These are phyloP conservation scores for Muschampia plurimacula DNA, from an alignment of 2,888 invertebrate species.

Conservation along the genomic window DNA sequence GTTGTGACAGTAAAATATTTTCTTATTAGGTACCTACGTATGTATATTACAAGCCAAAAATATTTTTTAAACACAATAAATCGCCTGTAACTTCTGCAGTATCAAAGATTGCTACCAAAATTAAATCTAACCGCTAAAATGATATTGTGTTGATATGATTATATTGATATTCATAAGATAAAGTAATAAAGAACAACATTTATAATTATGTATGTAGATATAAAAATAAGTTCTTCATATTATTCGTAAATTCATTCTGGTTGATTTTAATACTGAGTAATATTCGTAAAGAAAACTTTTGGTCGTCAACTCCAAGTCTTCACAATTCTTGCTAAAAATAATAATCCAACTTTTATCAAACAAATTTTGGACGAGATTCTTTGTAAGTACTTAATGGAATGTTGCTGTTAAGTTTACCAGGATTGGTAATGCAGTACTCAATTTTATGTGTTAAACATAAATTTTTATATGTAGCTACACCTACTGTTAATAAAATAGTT, in stretches of 20 bases:
- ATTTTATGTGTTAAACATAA: too few species aligned
- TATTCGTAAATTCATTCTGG: background rate
- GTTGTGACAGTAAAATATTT: too few species aligned
- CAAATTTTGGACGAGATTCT: background rate
- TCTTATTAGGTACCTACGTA: too few species aligned
- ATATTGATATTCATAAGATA: background rate
- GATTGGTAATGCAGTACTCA: background rate
- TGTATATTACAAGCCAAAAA: too few species aligned
- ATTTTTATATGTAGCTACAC: too few species aligned
- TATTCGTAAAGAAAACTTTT: slow-evolving; percentile 3
- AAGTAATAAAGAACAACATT: background rate
- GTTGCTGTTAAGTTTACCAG: background rate
- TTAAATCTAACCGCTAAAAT: too few species aligned
- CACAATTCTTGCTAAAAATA: slow-evolving; percentile 5
- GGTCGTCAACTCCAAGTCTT: background rate
- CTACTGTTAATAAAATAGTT: too few species aligned
- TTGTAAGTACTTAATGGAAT: slow-evolving; percentile 4
- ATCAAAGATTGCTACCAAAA: too few species aligned
- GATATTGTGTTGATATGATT: background rate
- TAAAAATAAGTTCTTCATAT: background rate
- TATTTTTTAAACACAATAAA: too few species aligned
- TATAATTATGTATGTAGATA: background rate
- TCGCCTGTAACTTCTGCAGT: too few species aligned
- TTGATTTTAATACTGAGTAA: background rate
- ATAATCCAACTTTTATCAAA: slow-evolving; percentile 9